Evolutionary conservation across 2,797 vertebrate genomes (phyloP), one percentile per base, ranked within the genome.

Genomic region (Gobionotothen gibberifrons): DNA sequence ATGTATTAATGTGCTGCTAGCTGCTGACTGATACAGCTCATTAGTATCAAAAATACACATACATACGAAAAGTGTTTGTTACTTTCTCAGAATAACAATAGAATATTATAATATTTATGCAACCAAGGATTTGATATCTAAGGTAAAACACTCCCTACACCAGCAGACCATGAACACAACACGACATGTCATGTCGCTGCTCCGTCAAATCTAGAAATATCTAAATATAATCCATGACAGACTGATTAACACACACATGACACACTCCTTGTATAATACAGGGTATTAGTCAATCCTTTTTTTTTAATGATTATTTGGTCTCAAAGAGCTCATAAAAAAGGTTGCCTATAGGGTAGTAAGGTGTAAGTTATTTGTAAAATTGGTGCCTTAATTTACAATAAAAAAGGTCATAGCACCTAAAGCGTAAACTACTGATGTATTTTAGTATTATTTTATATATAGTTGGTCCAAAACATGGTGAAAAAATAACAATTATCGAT

Each of bases 11-110:
- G 52, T 73, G 71, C 86, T 63, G 71, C 74, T 73, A 73, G 79
- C 72, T 75, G 76, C 73, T 84, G 81, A 85, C 72, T 84, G 82
- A 82, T 46, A 56, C 17, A 1, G 10, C 74, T 84, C 78, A 63
- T 63, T 21, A 62, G 22, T 81, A 71, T 63, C 77, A 65, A 11
- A 48, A 21, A 56, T 75, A 81, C 55, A 76, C 0, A 65, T 62
- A 55, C 22, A 65, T 54, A 11, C 56, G 36, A 39, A 56, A 81
- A 57, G 62, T 40, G 36, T 62, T 42, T 26, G 40, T 44, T 71
- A 19, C 49, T 76, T 64, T 57, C 40, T 73, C 43, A 19, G 66
- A 69, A 56, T 59, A 40, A 47, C 60, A 60, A 29, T 67, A 9
- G 49, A 66, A 46, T 42, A 44, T 12, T 57, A 46, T 42, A 44